phyloP scores from a whole-genome alignment of 23 tunicate species.

The Styela clava region DNA sequence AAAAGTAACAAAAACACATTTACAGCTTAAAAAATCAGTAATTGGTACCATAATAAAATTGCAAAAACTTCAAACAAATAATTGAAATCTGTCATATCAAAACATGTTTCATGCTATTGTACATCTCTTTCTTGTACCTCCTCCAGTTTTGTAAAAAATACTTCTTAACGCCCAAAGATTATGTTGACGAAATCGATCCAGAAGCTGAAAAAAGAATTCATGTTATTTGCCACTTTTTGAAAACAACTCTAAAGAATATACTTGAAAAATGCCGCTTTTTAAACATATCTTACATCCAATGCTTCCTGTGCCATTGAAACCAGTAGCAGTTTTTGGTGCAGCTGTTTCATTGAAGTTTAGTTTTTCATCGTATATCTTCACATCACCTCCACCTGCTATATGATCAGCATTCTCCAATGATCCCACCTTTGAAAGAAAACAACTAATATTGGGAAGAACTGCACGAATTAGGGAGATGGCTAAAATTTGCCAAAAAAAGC shows the following conservation, averaged over 20 bases:
- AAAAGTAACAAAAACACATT: neutral
- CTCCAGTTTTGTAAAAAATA: too few species aligned
- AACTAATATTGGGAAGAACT: neutral
- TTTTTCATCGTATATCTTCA: slow-evolving; percentile 43
- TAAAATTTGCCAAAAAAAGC: neutral
- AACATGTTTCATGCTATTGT: too few species aligned
- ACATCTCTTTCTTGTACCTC: too few species aligned
- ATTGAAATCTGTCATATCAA: too few species aligned
- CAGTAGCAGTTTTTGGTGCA: slow-evolving; percentile 35
- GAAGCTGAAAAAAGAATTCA: neutral
- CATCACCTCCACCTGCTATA: slow-evolving; percentile 77
- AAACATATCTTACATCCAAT: slow-evolving; percentile 10
- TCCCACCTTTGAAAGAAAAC: slow-evolving; percentile 22
- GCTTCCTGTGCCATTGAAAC: slow-evolving; percentile 16
- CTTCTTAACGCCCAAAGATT: neutral
- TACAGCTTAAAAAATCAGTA: neutral
- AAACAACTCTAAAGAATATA: too few species aligned
- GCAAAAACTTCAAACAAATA: neutral
- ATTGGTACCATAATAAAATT: neutral
- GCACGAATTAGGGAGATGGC: neutral
- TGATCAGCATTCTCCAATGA: slow-evolving; percentile 63
- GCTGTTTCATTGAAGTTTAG: slow-evolving; percentile 34
- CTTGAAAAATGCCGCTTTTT: too few species aligned
- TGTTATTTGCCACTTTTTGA: too few species aligned
- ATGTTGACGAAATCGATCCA: neutral